phyloP scores from a whole-genome alignment of 2,888 invertebrate species.

The Drosophila suboccidentalis region DNA sequence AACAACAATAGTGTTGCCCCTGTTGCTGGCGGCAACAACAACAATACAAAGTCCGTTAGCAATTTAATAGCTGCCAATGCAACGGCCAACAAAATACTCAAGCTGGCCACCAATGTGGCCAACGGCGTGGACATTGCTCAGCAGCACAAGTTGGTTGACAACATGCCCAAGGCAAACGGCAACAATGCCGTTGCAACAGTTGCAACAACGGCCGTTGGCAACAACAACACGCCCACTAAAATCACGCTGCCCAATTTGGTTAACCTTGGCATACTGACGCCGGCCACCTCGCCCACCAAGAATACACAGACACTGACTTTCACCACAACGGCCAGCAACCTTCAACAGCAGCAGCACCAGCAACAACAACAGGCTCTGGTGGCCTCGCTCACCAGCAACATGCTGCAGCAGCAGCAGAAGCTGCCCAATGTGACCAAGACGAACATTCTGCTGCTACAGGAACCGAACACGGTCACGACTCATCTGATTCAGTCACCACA shows the following conservation, averaged over 20 bases:
- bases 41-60: slow-evolving; percentile 74
- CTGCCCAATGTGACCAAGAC: slow-evolving; percentile 63
- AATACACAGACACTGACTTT: slow-evolving; percentile 83
- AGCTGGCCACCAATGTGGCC: slow-evolving; percentile 83
- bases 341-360: slow-evolving; percentile 68
- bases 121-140: slow-evolving; percentile 76
- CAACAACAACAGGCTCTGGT: slow-evolving; percentile 75
- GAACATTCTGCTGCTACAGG: slow-evolving; percentile 67
- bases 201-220: slow-evolving; percentile 32
- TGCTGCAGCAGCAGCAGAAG: slow-evolving; percentile 67
- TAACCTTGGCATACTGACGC: slow-evolving; percentile 86
- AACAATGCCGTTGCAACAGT: slow-evolving; percentile 44
- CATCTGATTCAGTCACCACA: slow-evolving; percentile 65
- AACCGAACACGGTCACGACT: slow-evolving; percentile 53
- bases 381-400: slow-evolving; percentile 66
- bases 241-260: slow-evolving; percentile 85
- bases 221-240: slow-evolving; percentile 77
- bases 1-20: slow-evolving; percentile 43
- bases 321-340: slow-evolving; percentile 69
- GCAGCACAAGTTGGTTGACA: slow-evolving; percentile 69
- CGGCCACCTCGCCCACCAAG: slow-evolving; percentile 86
- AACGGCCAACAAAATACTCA: slow-evolving; percentile 85
- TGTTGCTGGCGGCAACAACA: slow-evolving; percentile 43
- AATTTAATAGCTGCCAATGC: slow-evolving; percentile 85
- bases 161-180: slow-evolving; percentile 50